Percentiles rank a stretch among this genome's conserved stretches.
Conservation (phyloP, 2,888 invertebrate species). For the Metellina segmentata region DNA sequence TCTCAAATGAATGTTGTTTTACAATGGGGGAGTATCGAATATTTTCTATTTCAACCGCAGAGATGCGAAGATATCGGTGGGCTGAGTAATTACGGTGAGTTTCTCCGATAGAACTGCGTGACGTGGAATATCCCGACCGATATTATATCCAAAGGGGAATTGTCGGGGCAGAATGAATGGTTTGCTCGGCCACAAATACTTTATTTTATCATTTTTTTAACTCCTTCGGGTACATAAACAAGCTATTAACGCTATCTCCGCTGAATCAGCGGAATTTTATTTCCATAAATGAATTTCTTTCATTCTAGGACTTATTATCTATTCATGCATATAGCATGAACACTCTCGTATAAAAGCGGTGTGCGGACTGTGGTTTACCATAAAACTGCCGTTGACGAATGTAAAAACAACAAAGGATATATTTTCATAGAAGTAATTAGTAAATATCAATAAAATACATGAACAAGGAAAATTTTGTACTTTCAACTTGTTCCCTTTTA, state of each 20-base stretch:
- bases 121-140: not conserved
- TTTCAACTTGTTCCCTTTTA: no score
- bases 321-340: not conserved
- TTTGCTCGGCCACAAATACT: not conserved
- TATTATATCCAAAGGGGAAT: not conserved
- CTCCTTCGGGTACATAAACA: not conserved
- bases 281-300: not conserved
- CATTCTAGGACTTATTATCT: not conserved
- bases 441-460: no score
- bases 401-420: no score
- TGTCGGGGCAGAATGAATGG: not conserved
- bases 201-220: not conserved
- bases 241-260: not conserved
- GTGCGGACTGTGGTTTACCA: no score
- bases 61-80: not conserved
- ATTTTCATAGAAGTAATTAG: no score
- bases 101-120: not conserved
- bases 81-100: not conserved
- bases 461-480: no score
- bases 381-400: no score
- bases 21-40: not conserved
- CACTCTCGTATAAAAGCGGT: no score
- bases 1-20: not conserved
- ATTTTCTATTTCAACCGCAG: not conserved
- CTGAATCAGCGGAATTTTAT: not conserved